Conservation (phyloP, 1,140 invertebrate genomes). For the Drosophila chauvacae region DNA sequence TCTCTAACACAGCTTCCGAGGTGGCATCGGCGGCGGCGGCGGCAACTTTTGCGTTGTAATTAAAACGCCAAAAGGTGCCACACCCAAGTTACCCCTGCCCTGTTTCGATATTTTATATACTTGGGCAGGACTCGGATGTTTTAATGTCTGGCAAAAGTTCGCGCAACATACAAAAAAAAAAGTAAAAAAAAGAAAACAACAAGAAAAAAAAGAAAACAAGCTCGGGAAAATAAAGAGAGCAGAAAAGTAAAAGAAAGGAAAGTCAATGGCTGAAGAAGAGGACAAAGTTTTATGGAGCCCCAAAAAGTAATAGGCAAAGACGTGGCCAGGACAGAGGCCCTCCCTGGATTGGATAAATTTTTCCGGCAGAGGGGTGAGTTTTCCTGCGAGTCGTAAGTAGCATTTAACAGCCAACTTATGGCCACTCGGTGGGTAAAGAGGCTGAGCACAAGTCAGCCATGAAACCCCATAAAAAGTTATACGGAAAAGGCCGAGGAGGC, state of each 20-base stretch:
- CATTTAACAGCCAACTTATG: slow-evolving; percentile 81
- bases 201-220: slow-evolving; percentile 39
- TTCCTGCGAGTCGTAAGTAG: slow-evolving; percentile 73
- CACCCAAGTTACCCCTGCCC: slow-evolving; percentile 43
- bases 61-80: slow-evolving; percentile 82
- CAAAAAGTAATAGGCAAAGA: slow-evolving; percentile 77
- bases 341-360: slow-evolving; percentile 20
- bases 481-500: background rate
- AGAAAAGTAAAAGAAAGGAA: slow-evolving; percentile 63
- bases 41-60: slow-evolving; percentile 73
- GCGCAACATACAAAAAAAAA: slow-evolving; percentile 21
- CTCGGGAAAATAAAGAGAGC: slow-evolving; percentile 49
- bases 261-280: slow-evolving; percentile 75
- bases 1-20: slow-evolving; percentile 11
- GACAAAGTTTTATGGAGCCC: slow-evolving; percentile 79
- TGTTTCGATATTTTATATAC: slow-evolving; percentile 49
- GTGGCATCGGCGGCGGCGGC: slow-evolving; percentile 9
- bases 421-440: slow-evolving; percentile 52
- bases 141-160: slow-evolving; percentile 77
- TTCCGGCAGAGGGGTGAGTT: slow-evolving; percentile 14
- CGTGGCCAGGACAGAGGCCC: background rate
- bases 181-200: slow-evolving; percentile 7
- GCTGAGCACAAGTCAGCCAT: slow-evolving; percentile 52
- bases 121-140: slow-evolving; percentile 46
- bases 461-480: slow-evolving; percentile 66